These are phyloP conservation scores for Tachypleus tridentatus DNA, from an alignment of 1,140 invertebrate species.

Conservation along the genomic window DNA sequence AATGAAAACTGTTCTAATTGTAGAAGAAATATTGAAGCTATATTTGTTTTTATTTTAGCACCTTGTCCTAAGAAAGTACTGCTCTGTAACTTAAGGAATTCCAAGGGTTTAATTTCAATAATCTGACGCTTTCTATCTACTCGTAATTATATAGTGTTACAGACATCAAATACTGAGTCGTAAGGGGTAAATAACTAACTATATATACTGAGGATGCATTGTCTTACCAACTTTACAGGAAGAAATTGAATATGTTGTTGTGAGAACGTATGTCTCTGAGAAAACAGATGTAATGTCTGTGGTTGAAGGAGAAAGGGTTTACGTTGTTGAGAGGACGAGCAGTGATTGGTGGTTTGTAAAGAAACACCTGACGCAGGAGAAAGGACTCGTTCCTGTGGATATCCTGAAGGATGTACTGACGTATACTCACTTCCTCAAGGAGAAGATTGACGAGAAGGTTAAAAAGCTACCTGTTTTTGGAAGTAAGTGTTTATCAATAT, in stretches of 20 bases:
- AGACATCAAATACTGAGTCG: too few relatives aligned
- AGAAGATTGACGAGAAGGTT: slow-evolving; percentile 79
- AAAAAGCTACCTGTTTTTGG: slow-evolving; percentile 81
- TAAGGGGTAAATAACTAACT: too few relatives aligned
- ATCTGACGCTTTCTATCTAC: too few relatives aligned
- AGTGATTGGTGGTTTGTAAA: slow-evolving; percentile 83
- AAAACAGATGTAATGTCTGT: slow-evolving; percentile 72
- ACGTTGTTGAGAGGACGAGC: slow-evolving; percentile 55
- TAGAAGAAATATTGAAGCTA: too few relatives aligned
- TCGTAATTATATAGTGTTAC: too few relatives aligned
- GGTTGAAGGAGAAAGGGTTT: slow-evolving; percentile 77
- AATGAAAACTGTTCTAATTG: too few relatives aligned
- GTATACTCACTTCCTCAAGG: slow-evolving; percentile 69
- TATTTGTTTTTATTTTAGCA: too few relatives aligned
- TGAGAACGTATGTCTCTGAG: slow-evolving; percentile 75
- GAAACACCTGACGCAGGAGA: slow-evolving; percentile 78
- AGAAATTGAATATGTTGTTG: slow-evolving; percentile 38
- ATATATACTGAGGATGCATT: too few relatives aligned
- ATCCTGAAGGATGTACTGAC: slow-evolving; percentile 67
- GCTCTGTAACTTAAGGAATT: too few relatives aligned
- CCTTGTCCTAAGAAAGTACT: too few relatives aligned
- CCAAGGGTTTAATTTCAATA: too few relatives aligned
- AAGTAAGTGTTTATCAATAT: slow-evolving; percentile 48
- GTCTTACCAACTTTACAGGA: slow-evolving; percentile 8
- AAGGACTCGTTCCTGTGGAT: slow-evolving; percentile 81